Evolutionary conservation across 2,797 vertebrate species (phyloP), one percentile per base, ranked within the genome.

Genomic region (Smutsia temminckii): DNA sequence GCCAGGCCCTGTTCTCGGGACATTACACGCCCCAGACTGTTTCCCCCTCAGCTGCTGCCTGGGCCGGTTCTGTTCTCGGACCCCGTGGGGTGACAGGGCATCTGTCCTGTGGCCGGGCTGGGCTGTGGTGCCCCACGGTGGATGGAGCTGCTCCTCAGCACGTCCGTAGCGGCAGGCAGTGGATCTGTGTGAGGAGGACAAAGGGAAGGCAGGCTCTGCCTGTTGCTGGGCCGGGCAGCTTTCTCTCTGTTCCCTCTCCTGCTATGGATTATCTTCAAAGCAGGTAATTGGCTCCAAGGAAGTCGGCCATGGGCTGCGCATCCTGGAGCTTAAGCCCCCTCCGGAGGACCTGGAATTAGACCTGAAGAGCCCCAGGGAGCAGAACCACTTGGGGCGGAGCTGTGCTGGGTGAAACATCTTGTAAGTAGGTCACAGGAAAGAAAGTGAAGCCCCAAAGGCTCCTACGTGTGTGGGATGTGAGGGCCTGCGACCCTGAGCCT

Each of bases 371-470:
- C 68, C 66, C 23, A 8, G n/a, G 51, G 72, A 63, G 8, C n/a
- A 42, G 63, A 74, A 42, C 20, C 40, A 1, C 32, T 66, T 5
- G 13, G 29, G 79, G 46, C 6, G 0, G 64, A 90, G 64, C 55
- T 57, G 34, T 32, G 20, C 57, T 55, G 86, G 81, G 80, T 63
- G 68, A 88, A 34, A 11, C 12, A 1, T 37, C 59, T 90, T 37
- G 9, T 96, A 95, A 97, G 71, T 96, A 96, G 93, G 95, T 95
- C 85, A 42, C 34, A 53, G 92, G 57, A 74, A 69, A 85, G 72
- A 79, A 91, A 95, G 40, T 3, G 16, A 69, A 53, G 37, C 42
- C 78, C 77, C n/a, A 37, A 59, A 64, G 42, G 16, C 42, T 80
- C 37, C 29, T 12, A 77, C 68, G 40, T 17, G n/a, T 27, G 10